Percentiles rank a stretch among this genome's conserved stretches.
Conservation (phyloP, 2,797 vertebrate species). For the Podargus strigoides region DNA sequence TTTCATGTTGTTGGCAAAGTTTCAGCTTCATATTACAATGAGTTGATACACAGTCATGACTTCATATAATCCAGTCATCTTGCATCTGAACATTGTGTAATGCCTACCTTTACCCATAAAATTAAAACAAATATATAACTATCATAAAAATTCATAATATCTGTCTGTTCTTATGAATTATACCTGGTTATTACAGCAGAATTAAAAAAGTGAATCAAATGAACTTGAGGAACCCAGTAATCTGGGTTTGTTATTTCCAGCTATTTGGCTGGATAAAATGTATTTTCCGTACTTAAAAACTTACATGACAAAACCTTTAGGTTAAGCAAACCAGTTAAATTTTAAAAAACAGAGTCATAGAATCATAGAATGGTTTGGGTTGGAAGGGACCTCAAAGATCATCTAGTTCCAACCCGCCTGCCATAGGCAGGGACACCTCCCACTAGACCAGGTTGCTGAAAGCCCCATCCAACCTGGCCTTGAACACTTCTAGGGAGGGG, state of each 20-base stretch:
- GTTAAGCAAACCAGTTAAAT: not conserved
- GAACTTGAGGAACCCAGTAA: not conserved
- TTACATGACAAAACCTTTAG: not conserved
- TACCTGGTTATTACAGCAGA: not conserved
- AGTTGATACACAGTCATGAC: not conserved
- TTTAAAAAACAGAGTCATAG: too few species aligned
- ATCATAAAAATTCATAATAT: not conserved
- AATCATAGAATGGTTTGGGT: too few species aligned
- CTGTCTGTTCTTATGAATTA: not conserved
- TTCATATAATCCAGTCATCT: not conserved
- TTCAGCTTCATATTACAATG: not conserved
- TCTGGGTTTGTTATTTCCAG: not conserved
- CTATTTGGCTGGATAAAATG: not conserved
- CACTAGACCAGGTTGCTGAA: too few species aligned
- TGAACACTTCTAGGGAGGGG: too few species aligned
- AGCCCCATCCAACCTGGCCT: too few species aligned
- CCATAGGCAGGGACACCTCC: too few species aligned
- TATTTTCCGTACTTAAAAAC: not conserved
- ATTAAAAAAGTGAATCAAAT: not conserved
- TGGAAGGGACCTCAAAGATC: too few species aligned
- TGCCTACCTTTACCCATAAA: not conserved
- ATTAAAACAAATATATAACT: not conserved
- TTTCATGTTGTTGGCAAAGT: accelerated
- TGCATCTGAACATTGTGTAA: not conserved
- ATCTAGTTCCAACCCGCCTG: too few species aligned